Evolutionary conservation across 2,888 invertebrate genomes (phyloP).

Genomic region (Asteroscopus sphinx): DNA sequence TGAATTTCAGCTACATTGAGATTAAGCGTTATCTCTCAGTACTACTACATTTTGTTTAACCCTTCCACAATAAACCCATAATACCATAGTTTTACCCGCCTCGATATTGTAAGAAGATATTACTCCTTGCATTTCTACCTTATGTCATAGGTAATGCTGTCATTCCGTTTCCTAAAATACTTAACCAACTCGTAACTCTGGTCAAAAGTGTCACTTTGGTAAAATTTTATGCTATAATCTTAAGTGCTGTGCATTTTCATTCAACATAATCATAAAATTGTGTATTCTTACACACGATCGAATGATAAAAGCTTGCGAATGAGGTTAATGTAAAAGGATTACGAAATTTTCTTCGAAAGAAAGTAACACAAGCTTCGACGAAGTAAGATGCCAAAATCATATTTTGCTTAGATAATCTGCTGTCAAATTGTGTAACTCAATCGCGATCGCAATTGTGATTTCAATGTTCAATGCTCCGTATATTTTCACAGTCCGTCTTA

Average conservation of each 20-base stretch:
- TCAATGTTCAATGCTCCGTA: no score
- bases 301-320: constrained; percentile 54
- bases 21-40: not conserved
- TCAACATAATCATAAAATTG: constrained; percentile 42
- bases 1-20: constrained; percentile 15
- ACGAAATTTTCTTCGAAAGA: constrained; percentile 30
- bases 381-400: no score
- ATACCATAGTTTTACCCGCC: constrained; percentile 5
- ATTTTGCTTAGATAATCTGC: no score
- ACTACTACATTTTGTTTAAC: constrained; percentile 1
- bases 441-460: no score
- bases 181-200: constrained; percentile 12
- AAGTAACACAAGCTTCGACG: not conserved
- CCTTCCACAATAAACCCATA: constrained; percentile 1
- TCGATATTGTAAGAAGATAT: not conserved
- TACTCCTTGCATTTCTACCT: not conserved
- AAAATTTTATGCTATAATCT: constrained; percentile 28
- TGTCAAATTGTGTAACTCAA: no score
- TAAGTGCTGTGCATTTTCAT: constrained; percentile 50
- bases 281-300: constrained; percentile 39
- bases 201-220: constrained; percentile 30
- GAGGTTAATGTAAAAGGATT: constrained; percentile 53
- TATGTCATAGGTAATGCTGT: not conserved
- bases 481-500: no score
- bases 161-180: constrained; percentile 1